Conservation (phyloP, 2,113 vertebrate genomes). For the Nibea coibor region DNA sequence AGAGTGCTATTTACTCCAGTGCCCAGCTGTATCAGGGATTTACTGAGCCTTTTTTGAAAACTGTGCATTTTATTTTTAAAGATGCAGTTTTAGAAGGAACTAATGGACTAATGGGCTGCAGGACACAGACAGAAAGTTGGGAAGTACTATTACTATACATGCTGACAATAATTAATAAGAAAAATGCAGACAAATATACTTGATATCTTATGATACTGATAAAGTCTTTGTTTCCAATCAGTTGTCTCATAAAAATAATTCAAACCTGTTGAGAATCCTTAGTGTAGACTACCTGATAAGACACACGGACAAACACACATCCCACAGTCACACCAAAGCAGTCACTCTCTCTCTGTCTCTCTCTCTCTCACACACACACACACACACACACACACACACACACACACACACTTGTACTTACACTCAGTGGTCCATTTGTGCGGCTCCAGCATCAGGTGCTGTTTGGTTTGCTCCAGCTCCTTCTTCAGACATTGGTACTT, state of each 20-base stretch:
- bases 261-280: neutral
- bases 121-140: neutral
- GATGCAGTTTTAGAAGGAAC: no score
- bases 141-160: neutral
- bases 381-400: slow-evolving; percentile 7
- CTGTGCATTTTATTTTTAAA: neutral
- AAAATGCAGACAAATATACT: neutral
- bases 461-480: slow-evolving; percentile 96
- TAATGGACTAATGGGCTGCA: neutral
- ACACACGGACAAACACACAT: slow-evolving; percentile 13
- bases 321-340: neutral
- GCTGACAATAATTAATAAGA: neutral
- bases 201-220: neutral
- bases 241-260: neutral
- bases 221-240: neutral
- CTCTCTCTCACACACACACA: slow-evolving; percentile 5
- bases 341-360: neutral
- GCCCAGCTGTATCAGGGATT: no score
- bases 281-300: neutral
- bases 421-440: slow-evolving; percentile 97
- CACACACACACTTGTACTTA: slow-evolving; percentile 79
- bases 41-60: no score
- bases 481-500: slow-evolving; percentile 97
- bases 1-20: neutral
- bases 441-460: slow-evolving; percentile 96